Evolutionary conservation across 2,113 vertebrate genomes (phyloP).

Genomic region (Tychaedon coryphoeus): DNA sequence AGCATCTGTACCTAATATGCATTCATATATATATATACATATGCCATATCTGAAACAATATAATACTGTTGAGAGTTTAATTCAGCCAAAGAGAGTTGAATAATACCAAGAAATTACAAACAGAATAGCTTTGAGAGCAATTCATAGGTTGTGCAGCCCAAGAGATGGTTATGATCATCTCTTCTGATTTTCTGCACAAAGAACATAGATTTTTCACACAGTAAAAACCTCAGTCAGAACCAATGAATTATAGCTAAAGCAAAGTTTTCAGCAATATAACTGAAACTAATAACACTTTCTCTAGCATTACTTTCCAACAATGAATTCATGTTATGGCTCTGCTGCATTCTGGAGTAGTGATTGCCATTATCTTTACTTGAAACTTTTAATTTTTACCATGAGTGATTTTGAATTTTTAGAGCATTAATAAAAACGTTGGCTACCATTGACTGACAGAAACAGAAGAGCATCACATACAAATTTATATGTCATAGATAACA

Average conservation of each 20-base stretch:
- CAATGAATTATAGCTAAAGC: background rate
- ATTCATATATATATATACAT: background rate
- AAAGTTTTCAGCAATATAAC: background rate
- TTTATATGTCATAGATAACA: background rate
- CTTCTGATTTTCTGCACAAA: background rate
- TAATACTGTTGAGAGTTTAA: background rate
- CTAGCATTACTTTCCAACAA: background rate
- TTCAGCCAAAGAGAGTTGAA: background rate
- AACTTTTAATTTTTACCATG: background rate
- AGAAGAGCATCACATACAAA: background rate
- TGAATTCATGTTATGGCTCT: background rate
- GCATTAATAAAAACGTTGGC: background rate
- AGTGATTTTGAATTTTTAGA: background rate
- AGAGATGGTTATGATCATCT: background rate
- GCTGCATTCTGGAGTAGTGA: background rate
- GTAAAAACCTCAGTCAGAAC: background rate
- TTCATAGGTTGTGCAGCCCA: background rate
- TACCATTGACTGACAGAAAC: background rate
- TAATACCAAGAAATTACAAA: background rate
- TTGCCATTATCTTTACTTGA: background rate
- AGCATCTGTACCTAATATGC: background rate
- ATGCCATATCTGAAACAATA: background rate
- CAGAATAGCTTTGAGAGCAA: background rate
- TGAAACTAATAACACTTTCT: background rate
- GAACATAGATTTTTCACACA: background rate